These are phyloP conservation scores for Rhingia campestris DNA, from an alignment of 2,888 invertebrate genomes.

Conservation along the genomic window DNA sequence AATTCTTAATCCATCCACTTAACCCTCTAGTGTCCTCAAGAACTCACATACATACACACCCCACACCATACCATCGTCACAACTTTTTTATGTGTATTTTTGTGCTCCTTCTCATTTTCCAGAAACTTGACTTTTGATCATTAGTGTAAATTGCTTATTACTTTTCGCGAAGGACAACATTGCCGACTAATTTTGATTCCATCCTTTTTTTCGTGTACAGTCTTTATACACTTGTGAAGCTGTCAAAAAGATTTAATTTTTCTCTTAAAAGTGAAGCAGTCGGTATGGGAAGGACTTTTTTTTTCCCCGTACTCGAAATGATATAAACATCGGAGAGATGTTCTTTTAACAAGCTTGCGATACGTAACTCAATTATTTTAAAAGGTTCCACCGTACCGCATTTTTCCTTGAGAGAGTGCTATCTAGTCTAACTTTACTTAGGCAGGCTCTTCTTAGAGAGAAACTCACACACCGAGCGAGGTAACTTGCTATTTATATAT, in stretches of 20 bases:
- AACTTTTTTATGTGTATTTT: slow-evolving; percentile 3
- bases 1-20: slow-evolving; percentile 66
- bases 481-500: slow-evolving; percentile 28
- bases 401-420: slow-evolving; percentile 5
- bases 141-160: slow-evolving; percentile 71
- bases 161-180: slow-evolving; percentile 49
- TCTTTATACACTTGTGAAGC: slow-evolving; percentile 10
- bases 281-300: slow-evolving; percentile 25
- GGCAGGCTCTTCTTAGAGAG: slow-evolving; percentile 24
- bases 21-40: slow-evolving; percentile 47
- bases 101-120: slow-evolving; percentile 45
- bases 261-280: slow-evolving; percentile 32
- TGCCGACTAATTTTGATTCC: slow-evolving; percentile 53
- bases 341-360: slow-evolving; percentile 62
- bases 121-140: slow-evolving; percentile 72
- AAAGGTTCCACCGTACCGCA: slow-evolving; percentile 55
- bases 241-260: slow-evolving; percentile 63
- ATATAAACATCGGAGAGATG: slow-evolving; percentile 38
- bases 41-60: slow-evolving; percentile 19
- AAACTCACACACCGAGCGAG: slow-evolving; percentile 37
- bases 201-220: slow-evolving; percentile 40
- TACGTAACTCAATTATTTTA: slow-evolving; percentile 72
- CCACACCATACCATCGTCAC: neutral
- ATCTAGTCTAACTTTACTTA: slow-evolving; percentile 4
- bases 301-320: slow-evolving; percentile 2